Conservation (phyloP, 1,140 invertebrate genomes). For the Pinna nobilis region DNA sequence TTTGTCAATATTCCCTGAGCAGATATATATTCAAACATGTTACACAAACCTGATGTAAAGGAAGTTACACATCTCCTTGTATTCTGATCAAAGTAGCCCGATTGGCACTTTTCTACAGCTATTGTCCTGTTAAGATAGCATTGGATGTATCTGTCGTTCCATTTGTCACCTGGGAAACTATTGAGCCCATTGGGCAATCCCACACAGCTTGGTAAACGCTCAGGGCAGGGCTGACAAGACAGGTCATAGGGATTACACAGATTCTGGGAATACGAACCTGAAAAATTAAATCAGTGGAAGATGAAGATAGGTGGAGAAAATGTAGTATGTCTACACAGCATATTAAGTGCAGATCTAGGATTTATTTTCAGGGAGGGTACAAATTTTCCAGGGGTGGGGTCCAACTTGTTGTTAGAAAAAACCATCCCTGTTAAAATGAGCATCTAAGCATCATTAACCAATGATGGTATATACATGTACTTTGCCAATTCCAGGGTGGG, state of each 20-base stretch:
- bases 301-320: neutral
- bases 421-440: no score
- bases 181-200: slow-evolving; percentile 51
- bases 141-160: slow-evolving; percentile 46
- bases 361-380: no score
- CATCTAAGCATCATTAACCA: no score
- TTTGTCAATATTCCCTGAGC: neutral
- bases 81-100: slow-evolving; percentile 52
- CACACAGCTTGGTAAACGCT: slow-evolving; percentile 56
- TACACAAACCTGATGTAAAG: slow-evolving; percentile 30
- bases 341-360: no score
- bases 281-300: neutral
- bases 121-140: slow-evolving; percentile 54
- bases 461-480: no score
- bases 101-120: slow-evolving; percentile 43
- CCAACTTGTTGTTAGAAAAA: no score
- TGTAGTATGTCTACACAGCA: no score
- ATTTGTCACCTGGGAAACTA: slow-evolving; percentile 50
- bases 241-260: slow-evolving; percentile 23
- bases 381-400: no score
- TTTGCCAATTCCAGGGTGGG: no score
- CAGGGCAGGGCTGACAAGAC: slow-evolving; percentile 47
- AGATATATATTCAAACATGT: neutral
- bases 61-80: slow-evolving; percentile 35
- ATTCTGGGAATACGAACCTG: slow-evolving; percentile 48